These are phyloP conservation scores for Heterohyrax brucei DNA, from an alignment of 2,797 vertebrate genomes.

Conservation along the genomic window DNA sequence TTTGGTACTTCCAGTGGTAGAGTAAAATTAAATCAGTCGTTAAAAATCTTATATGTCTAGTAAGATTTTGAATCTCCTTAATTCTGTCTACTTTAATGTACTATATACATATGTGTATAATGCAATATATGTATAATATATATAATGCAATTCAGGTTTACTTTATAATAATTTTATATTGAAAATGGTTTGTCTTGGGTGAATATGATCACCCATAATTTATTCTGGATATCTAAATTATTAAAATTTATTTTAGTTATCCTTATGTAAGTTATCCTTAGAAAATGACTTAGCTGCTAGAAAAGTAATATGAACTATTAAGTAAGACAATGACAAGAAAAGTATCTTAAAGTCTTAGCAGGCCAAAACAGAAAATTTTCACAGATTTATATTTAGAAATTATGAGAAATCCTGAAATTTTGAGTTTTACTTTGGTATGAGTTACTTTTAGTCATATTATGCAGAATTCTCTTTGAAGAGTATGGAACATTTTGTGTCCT, in stretches of 20 bases:
- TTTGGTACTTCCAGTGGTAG: conserved; percentile 8
- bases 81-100: conserved; percentile 40
- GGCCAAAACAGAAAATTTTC: conserved; percentile 37
- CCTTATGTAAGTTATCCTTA: neutral
- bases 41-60: conserved; percentile 43
- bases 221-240: conserved; percentile 38
- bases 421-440: conserved; percentile 61
- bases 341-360: conserved; percentile 47
- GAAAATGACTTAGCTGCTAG: conserved; percentile 34
- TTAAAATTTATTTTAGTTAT: conserved; percentile 46
- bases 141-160: conserved; percentile 55
- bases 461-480: conserved; percentile 10
- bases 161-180: conserved; percentile 57
- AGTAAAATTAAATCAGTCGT: conserved; percentile 39
- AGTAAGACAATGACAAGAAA: conserved; percentile 30
- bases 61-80: conserved; percentile 49
- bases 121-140: neutral
- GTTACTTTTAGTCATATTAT: conserved; percentile 57
- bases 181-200: conserved; percentile 66
- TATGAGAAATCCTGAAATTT: conserved; percentile 66
- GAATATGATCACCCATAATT: conserved; percentile 39
- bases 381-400: conserved; percentile 59
- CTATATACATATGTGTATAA: neutral
- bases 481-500: conserved; percentile 43
- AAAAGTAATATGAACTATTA: conserved; percentile 64